A percentile compares a stretch with the other conserved stretches of the same genome.
Conservation (phyloP, 2,797 vertebrate genomes). For the Gymnocypris eckloni region DNA sequence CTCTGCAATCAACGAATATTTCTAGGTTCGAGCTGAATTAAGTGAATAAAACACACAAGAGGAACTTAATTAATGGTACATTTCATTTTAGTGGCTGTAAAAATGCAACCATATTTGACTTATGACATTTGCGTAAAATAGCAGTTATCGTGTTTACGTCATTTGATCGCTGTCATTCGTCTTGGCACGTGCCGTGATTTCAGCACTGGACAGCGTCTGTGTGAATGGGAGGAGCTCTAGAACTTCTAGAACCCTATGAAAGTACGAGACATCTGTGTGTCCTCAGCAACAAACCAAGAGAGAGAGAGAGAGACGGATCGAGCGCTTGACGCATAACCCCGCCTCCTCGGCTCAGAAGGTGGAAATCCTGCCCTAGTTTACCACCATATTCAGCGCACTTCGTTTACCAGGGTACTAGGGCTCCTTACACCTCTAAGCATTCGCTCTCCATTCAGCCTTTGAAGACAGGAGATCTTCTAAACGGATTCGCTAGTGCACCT, state of each 20-base stretch:
- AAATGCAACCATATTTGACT: neutral
- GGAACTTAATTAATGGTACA: neutral
- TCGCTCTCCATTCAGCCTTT: neutral
- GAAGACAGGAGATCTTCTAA: neutral
- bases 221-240: conserved; percentile 72
- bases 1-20: neutral
- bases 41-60: neutral
- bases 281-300: conserved; percentile 8
- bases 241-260: conserved; percentile 16
- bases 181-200: conserved; percentile 50
- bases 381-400: conserved; percentile 28
- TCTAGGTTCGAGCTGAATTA: neutral
- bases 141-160: neutral
- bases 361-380: conserved; percentile 69
- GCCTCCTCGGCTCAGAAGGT: conserved; percentile 69
- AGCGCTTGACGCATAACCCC: conserved; percentile 78
- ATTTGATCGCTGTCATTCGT: conserved; percentile 4
- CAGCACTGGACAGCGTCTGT: conserved; percentile 61
- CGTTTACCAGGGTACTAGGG: conserved; percentile 24
- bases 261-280: neutral
- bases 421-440: neutral
- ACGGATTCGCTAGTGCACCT: neutral
- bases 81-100: neutral
- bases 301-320: conserved; percentile 62
- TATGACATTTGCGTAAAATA: neutral